These are phyloP conservation scores for Labroides dimidiatus DNA, from an alignment of 2,797 vertebrate genomes.

Conservation along the genomic window DNA sequence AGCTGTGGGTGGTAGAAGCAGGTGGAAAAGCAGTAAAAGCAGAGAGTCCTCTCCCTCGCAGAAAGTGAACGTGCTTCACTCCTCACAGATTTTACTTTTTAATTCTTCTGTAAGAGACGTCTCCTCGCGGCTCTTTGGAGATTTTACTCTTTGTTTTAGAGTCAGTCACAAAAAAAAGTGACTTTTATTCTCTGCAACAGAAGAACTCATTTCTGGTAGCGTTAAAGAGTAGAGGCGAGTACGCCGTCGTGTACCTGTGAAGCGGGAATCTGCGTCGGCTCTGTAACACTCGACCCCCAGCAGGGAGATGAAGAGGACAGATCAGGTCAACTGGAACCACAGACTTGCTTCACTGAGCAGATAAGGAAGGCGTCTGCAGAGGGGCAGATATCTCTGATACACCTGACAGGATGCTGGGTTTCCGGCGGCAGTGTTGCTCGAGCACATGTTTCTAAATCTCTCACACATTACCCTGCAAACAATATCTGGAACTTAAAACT, in stretches of 20 bases:
- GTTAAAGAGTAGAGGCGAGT: no score
- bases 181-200: no score
- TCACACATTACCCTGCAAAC: not conserved
- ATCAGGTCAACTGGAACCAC: conserved; percentile 62
- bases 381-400: conserved; percentile 33
- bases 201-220: no score
- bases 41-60: conserved; percentile 10
- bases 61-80: conserved; percentile 23
- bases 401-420: conserved; percentile 59
- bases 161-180: not conserved
- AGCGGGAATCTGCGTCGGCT: conserved; percentile 27
- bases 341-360: conserved; percentile 43
- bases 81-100: not conserved
- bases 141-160: no score
- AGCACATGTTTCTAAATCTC: not conserved
- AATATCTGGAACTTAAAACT: not conserved
- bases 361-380: conserved; percentile 52
- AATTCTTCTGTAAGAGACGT: not conserved
- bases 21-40: conserved; percentile 40
- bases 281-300: conserved; percentile 29
- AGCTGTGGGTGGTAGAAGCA: conserved; percentile 25
- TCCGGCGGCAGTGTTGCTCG: conserved; percentile 15
- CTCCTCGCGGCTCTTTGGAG: not conserved
- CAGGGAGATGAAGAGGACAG: conserved; percentile 48
- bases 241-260: no score